phyloP scores from a whole-genome alignment of 2,113 vertebrate genomes.

The Xiphophorus couchianus region DNA sequence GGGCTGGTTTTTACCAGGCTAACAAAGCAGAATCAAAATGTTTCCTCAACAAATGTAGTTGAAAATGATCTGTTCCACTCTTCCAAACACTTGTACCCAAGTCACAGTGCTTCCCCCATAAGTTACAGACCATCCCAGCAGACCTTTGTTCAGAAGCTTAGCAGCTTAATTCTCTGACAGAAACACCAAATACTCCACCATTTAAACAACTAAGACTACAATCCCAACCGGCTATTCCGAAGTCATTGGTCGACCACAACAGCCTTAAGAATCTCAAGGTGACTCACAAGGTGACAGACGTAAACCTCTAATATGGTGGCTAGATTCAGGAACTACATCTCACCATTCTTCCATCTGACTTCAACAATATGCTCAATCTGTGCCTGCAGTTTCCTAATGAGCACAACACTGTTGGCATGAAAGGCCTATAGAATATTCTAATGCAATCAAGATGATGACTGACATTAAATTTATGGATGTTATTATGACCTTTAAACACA shows the following conservation, averaged over 20 bases:
- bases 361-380: neutral
- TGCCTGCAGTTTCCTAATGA: neutral
- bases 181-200: neutral
- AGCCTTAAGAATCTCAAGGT: no score
- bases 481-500: constrained; percentile 12
- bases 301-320: neutral
- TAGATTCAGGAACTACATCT: neutral
- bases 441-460: neutral
- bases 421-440: neutral
- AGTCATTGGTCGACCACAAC: no score
- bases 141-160: neutral
- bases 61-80: no score
- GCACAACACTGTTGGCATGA: neutral
- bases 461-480: neutral
- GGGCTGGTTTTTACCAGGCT: no score
- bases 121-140: neutral
- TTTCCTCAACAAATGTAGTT: no score
- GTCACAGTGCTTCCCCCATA: neutral
- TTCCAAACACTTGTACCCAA: neutral
- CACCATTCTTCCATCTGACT: neutral
- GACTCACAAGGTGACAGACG: no score
- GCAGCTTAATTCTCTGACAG: neutral
- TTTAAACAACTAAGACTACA: neutral
- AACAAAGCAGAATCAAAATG: no score
- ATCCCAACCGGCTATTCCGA: neutral